Evolutionary conservation across 1,140 invertebrate genomes (phyloP).

Genomic region (Pentalonia nigronervosa): DNA sequence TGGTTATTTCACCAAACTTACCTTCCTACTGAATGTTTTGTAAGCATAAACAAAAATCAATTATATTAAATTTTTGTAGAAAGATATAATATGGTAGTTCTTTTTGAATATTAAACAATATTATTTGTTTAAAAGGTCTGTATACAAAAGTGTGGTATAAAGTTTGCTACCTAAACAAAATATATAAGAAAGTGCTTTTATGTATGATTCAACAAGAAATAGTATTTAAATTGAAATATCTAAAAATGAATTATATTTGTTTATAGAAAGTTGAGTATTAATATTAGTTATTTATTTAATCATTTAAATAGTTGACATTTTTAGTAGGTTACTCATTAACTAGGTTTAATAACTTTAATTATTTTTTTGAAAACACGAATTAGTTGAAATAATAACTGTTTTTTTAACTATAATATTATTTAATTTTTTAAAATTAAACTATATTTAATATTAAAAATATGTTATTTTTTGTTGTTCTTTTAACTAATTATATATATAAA

Average conservation of each 20-base stretch:
- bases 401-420: not conserved
- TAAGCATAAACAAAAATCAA: slow-evolving; percentile 42
- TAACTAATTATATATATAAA: not conserved
- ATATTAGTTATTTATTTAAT: not conserved
- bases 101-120: not conserved
- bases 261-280: not conserved
- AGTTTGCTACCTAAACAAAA: not conserved
- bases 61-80: not conserved
- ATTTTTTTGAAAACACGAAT: not conserved
- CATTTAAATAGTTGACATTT: not conserved
- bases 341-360: not conserved
- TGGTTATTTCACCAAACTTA: slow-evolving; percentile 41
- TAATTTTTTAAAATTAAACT: not conserved
- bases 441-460: too few species aligned
- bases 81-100: not conserved
- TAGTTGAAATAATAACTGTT: not conserved
- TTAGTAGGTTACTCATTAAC: not conserved
- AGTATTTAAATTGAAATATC: not conserved
- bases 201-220: not conserved
- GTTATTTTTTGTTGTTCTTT: too few species aligned
- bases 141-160: not conserved
- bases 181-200: not conserved
- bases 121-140: not conserved
- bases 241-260: not conserved
- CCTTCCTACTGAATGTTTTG: slow-evolving; percentile 31